phyloP scores from a whole-genome alignment of 2,888 invertebrate genomes.

The Brachypalpus laphriformis region DNA sequence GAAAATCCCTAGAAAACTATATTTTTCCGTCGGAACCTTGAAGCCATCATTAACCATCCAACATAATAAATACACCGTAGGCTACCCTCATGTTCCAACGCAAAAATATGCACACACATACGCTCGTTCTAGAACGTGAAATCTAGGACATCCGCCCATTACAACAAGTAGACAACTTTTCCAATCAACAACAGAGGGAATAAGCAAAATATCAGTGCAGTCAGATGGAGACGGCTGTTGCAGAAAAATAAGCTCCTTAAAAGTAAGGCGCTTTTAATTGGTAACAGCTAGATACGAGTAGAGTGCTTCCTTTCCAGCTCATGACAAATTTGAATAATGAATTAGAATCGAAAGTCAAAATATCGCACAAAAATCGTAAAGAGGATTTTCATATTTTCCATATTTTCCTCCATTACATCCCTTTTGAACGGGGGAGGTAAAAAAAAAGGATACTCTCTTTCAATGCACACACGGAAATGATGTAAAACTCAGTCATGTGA shows the following conservation, averaged over 20 bases:
- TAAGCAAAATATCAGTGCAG: background rate
- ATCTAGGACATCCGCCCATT: background rate
- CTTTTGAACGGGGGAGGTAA: background rate
- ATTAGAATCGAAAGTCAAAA: background rate
- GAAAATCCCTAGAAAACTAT: background rate
- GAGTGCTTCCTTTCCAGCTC: background rate
- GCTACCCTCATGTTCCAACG: background rate
- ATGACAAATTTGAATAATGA: conserved; percentile 2
- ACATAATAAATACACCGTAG: background rate
- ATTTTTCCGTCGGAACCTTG: conserved; percentile 5
- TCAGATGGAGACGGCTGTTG: background rate
- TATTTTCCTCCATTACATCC: background rate
- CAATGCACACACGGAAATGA: background rate
- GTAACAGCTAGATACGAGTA: background rate
- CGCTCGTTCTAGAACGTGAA: background rate
- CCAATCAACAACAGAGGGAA: background rate
- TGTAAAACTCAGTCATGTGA: background rate
- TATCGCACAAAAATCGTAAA: background rate
- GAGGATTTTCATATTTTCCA: background rate
- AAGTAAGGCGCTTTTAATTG: background rate
- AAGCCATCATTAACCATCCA: conserved; percentile 10
- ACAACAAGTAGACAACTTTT: background rate
- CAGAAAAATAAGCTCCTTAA: background rate
- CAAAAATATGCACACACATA: background rate
- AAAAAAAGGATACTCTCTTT: conserved; percentile 3